Evolutionary conservation across 2,113 vertebrate species (phyloP).

Genomic region (Drymodes brunneopygia): DNA sequence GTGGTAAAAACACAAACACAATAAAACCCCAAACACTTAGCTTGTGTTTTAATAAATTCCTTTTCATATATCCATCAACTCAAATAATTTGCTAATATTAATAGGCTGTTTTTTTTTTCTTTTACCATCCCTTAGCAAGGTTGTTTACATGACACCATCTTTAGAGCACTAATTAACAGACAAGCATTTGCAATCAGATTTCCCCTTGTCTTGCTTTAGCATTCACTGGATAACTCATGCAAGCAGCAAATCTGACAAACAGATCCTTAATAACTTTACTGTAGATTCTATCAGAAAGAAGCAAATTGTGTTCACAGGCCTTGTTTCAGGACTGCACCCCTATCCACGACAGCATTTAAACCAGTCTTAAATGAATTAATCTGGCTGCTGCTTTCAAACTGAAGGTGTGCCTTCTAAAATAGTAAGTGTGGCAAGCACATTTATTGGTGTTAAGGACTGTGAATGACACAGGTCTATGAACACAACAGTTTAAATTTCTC

Average conservation of each 20-base stretch:
- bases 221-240: neutral
- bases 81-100: neutral
- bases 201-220: neutral
- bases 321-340: neutral
- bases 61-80: neutral
- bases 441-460: neutral
- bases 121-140: neutral
- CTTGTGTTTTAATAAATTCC: neutral
- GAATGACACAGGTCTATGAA: neutral
- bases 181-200: neutral
- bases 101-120: neutral
- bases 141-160: neutral
- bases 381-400: neutral
- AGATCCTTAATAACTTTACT: neutral
- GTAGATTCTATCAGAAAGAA: neutral
- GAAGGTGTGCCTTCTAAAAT: neutral
- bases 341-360: neutral
- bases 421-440: neutral
- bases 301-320: neutral
- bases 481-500: neutral
- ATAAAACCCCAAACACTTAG: neutral
- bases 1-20: conserved; percentile 30
- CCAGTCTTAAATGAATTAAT: neutral
- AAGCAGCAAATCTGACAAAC: neutral
- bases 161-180: neutral